Base-by-base conservation (phyloP, 2,113 vertebrate genomes). In the Morone chrysops region DNA sequence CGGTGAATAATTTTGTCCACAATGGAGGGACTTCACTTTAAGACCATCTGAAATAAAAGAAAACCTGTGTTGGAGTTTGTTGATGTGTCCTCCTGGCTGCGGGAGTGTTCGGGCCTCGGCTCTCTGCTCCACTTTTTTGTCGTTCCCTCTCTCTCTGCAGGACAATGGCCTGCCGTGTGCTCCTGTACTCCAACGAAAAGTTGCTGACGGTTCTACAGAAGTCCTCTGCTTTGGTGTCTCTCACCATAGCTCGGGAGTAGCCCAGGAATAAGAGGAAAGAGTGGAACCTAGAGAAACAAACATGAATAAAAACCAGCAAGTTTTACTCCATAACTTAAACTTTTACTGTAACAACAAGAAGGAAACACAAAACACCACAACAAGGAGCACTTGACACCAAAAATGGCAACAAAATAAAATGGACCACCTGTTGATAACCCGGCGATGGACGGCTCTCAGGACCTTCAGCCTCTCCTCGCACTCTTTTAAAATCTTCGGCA, bases 261-360 rank as follows among this genome's bases (percentile, higher is more conserved):
- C 96, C 96, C 2, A 96, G 87, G 77, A 95, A 96, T 12, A 96
- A 67, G 54, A 96, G 94, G 90, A 96, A 96, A 2, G 94, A 94
- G 90, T 96, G 95, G 88, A 95, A 96, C 82, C 96, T 96, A 73
- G 2, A 76, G 45, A 16, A 41, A 18, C 3, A 12, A 18, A 57
- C 31, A 13, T 13, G 0, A 9, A 2, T 43, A 53, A 5, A 71
- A 38, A 51, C 45, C 2, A 17, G 16, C 18, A 16, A 1, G n/a
- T 45, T 43, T 60, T 60, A 41, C 10, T 25, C 8, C 47, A 41
- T 6, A 53, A 60, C 4, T 4, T 17, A 3, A 56, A 25, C 31
- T 11, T 69, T 43, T 10, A 18, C 17, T 10, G 16, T 16, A 48
- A 47, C 8, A 9, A 47, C 45, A 47, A 47, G 9, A 45, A 43